Percentiles rank a stretch among this genome's conserved stretches.
Evolutionary conservation across 2,888 invertebrate species (phyloP).

Genomic region (Bursaphelenchus okinawaensis): DNA sequence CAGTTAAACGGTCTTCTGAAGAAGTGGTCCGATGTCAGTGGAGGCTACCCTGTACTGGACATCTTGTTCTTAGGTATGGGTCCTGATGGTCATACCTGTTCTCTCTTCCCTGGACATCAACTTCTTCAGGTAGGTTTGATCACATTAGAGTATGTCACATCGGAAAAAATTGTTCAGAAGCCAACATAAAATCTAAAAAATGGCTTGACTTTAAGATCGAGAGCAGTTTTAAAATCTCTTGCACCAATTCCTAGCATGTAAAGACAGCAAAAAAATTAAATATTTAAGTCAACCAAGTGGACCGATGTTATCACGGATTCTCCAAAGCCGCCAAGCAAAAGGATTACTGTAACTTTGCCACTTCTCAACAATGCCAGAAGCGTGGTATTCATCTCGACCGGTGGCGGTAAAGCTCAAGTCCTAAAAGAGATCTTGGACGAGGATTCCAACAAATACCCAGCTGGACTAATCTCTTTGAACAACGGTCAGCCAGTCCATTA

Average conservation of each 20-base stretch:
- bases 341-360: constrained; percentile 85
- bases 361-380: constrained; percentile 78
- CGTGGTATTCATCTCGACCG: constrained; percentile 78
- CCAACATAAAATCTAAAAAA: no score
- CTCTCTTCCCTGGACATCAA: constrained; percentile 77
- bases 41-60: constrained; percentile 70
- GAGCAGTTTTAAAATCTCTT: no score
- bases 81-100: constrained; percentile 89
- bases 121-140: constrained; percentile 57
- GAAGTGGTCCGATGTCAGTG: not conserved
- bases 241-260: no score
- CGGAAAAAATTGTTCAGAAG: no score
- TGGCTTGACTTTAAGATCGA: no score
- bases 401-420: constrained; percentile 80
- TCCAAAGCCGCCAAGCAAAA: constrained; percentile 85
- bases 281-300: constrained; percentile 59
- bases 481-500: constrained; percentile 17
- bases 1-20: not conserved
- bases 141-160: no score
- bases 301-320: constrained; percentile 83
- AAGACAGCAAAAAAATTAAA: constrained; percentile 10
- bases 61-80: constrained; percentile 88
- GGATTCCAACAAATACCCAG: constrained; percentile 16
- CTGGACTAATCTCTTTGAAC: constrained; percentile 16
- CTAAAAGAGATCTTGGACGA: constrained; percentile 58